Evolutionary conservation across 2,113 vertebrate species (phyloP).

Genomic region (Nymphicus hollandicus): DNA sequence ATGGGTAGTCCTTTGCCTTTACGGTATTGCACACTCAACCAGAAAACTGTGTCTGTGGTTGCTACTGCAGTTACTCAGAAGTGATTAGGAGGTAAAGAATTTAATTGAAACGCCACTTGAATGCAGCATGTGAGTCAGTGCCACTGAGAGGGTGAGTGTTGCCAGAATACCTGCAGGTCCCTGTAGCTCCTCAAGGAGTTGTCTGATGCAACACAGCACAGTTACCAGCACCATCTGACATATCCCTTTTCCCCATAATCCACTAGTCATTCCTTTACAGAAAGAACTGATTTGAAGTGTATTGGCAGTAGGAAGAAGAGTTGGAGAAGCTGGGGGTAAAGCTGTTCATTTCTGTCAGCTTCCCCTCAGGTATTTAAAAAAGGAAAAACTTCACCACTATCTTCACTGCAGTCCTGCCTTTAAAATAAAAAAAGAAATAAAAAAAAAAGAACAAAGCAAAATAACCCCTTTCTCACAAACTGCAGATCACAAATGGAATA

Average conservation of each 20-base stretch:
- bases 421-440: not conserved
- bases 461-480: not conserved
- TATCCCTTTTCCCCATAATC: slow-evolving; percentile 34
- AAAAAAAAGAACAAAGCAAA: not conserved
- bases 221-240: slow-evolving; percentile 38
- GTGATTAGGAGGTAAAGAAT: not conserved
- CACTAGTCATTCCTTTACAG: slow-evolving; percentile 33
- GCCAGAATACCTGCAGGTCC: slow-evolving; percentile 45
- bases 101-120: not conserved
- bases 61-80: not conserved
- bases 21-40: not conserved
- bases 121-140: slow-evolving; percentile 26
- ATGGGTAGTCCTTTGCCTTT: not conserved
- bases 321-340: slow-evolving; percentile 1
- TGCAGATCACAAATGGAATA: not conserved
- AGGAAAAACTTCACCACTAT: slow-evolving; percentile 41
- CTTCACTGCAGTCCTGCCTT: slow-evolving; percentile 45
- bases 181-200: slow-evolving; percentile 38
- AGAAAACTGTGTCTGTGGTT: not conserved
- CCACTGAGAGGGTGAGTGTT: not conserved
- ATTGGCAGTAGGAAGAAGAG: slow-evolving; percentile 8
- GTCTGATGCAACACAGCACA: slow-evolving; percentile 32
- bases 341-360: slow-evolving; percentile 22
- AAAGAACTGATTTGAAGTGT: slow-evolving; percentile 13
- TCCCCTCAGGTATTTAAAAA: slow-evolving; percentile 51